Evolutionary conservation across 2,113 vertebrate genomes (phyloP).

Genomic region (human): DNA sequence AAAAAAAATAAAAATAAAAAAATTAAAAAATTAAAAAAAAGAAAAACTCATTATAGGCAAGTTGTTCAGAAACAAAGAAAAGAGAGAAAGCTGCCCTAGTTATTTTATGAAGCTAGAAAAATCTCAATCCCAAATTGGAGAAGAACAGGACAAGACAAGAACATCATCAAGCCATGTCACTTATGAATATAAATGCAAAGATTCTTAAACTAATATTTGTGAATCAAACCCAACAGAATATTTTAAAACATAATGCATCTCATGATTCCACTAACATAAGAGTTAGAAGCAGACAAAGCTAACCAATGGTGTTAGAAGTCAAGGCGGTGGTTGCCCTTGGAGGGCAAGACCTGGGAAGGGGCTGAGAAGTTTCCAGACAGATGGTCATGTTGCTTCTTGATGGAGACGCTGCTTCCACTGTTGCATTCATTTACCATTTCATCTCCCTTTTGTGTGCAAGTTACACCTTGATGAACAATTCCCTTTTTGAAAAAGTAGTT

Average conservation of each 20-base stretch:
- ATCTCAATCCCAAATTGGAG: not conserved
- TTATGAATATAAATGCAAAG: not conserved
- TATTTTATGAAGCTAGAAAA: not conserved
- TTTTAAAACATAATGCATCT: not conserved
- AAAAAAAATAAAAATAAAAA: too few species aligned
- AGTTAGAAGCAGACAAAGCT: not conserved
- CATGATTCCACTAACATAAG: not conserved
- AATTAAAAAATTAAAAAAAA: too few species aligned
- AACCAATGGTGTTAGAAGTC: not conserved
- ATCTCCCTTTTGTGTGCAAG: not conserved
- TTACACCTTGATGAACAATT: not conserved
- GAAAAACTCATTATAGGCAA: not conserved
- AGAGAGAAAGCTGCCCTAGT: not conserved
- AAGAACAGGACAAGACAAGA: not conserved
- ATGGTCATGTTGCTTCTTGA: not conserved
- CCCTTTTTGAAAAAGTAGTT: not conserved
- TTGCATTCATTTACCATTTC: not conserved
- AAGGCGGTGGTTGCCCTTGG: accelerated
- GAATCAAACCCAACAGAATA: not conserved
- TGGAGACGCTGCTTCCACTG: not conserved
- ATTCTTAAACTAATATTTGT: not conserved
- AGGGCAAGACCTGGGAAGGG: not conserved
- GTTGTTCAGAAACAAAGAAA: not conserved
- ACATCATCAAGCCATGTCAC: not conserved
- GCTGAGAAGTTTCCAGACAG: not conserved